A percentile compares a stretch with the other conserved stretches of the same genome.
Conservation (phyloP, 2,888 invertebrate species). For the Drosophila picticornis region DNA sequence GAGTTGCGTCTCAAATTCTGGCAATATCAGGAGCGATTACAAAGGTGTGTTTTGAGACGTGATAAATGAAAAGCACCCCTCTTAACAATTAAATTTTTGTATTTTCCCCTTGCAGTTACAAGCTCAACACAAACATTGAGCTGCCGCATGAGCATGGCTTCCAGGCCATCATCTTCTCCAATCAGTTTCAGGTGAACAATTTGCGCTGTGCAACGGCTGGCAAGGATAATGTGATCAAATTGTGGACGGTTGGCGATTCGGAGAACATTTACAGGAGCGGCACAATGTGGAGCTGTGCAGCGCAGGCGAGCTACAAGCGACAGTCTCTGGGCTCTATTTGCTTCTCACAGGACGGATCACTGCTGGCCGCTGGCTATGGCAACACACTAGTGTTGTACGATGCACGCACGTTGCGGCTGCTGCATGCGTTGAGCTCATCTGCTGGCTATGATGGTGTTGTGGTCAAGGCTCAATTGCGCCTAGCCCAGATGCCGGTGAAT, state of each 20-base stretch:
- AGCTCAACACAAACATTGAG: constrained; percentile 90
- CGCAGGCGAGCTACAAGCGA: constrained; percentile 88
- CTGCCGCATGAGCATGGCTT: constrained; percentile 89
- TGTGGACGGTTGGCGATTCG: constrained; percentile 89
- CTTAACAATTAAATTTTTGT: background rate
- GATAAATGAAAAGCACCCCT: background rate
- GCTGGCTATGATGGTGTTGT: constrained; percentile 80
- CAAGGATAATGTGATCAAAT: constrained; percentile 89
- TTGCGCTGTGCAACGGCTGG: constrained; percentile 89
- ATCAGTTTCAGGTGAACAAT: constrained; percentile 86
- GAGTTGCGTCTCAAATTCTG: constrained; percentile 92
- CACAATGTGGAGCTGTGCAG: constrained; percentile 89
- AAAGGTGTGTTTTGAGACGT: constrained; percentile 86
- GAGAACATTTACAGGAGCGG: constrained; percentile 86
- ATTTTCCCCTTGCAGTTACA: constrained; percentile 86
- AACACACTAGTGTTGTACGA: constrained; percentile 90
- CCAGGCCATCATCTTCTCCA: constrained; percentile 87
- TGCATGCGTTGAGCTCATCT: constrained; percentile 86
- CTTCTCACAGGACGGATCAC: constrained; percentile 92
- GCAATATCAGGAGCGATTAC: constrained; percentile 87
- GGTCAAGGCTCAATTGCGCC: constrained; percentile 77
- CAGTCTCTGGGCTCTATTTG: constrained; percentile 87
- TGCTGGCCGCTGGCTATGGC: constrained; percentile 90
- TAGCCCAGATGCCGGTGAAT: constrained; percentile 66
- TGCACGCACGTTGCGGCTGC: constrained; percentile 87